Conservation (phyloP, 2,888 invertebrate species). For the Hirtodrosophila alboralis region DNA sequence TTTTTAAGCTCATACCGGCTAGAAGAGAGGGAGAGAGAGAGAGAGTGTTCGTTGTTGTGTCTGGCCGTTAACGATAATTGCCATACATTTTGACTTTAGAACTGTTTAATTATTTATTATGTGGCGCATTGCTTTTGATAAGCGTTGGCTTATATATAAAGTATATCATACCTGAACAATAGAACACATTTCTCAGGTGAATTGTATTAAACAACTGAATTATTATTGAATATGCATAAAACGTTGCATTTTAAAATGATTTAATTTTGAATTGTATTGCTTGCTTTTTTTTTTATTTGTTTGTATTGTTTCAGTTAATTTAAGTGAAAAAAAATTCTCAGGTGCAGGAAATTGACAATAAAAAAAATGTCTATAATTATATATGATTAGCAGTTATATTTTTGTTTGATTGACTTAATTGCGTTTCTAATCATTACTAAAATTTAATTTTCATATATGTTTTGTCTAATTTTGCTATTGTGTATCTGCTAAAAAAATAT, state of each 20-base stretch:
- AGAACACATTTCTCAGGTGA: conserved; percentile 18
- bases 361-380: conserved; percentile 23
- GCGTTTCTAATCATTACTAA: conserved; percentile 4
- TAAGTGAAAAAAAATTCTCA: conserved; percentile 5
- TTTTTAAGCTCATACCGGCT: conserved; percentile 30
- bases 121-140: conserved; percentile 24
- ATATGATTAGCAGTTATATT: conserved; percentile 12
- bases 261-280: conserved; percentile 1
- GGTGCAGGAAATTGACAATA: conserved; percentile 28
- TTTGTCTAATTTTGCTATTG: too few relatives aligned
- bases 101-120: conserved; percentile 24
- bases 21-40: background rate
- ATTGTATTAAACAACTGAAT: conserved; percentile 12
- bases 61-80: conserved; percentile 25
- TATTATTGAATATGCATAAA: conserved; percentile 27
- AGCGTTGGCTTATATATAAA: conserved; percentile 19
- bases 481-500: too few relatives aligned
- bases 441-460: too few relatives aligned
- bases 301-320: conserved; percentile 11
- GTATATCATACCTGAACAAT: conserved; percentile 33
- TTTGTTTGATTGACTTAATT: background rate
- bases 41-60: conserved; percentile 26
- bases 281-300: conserved; percentile 1
- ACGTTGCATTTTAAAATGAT: conserved; percentile 10
- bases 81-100: conserved; percentile 11